A percentile compares a stretch with the other conserved stretches of the same genome.
phyloP scores from a whole-genome alignment of 2,888 invertebrate species.

The Oegoconia quadripuncta region DNA sequence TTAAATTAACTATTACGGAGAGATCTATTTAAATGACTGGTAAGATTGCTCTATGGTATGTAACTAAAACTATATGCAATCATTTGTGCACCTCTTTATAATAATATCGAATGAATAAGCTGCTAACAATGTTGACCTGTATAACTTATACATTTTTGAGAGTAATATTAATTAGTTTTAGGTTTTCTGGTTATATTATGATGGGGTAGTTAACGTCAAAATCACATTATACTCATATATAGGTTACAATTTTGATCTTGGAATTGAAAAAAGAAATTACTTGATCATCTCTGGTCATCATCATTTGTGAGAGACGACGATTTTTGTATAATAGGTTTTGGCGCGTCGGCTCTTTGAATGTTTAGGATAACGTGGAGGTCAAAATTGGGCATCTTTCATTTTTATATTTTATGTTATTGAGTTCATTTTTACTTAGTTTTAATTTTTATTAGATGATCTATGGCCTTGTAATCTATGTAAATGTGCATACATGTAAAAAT shows the following conservation, averaged over 20 bases:
- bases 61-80: constrained; percentile 33
- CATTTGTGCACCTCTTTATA: constrained; percentile 29
- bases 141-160: background rate
- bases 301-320: too few relatives aligned
- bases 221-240: background rate
- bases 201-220: background rate
- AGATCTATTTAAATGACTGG: constrained; percentile 48
- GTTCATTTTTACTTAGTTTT: constrained; percentile 5
- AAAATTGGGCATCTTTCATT: constrained; percentile 1
- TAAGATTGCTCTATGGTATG: constrained; percentile 26
- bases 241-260: too few relatives aligned
- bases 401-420: constrained; percentile 15
- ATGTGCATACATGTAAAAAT: constrained; percentile 64
- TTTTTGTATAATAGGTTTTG: too few relatives aligned
- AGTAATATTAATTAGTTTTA: constrained; percentile 1
- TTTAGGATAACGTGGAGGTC: background rate
- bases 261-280: too few relatives aligned
- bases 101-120: constrained; percentile 5
- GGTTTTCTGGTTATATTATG: constrained; percentile 1
- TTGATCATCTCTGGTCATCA: too few relatives aligned
- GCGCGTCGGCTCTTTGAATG: background rate
- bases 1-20: constrained; percentile 21
- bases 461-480: constrained; percentile 72
- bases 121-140: background rate
- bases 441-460: constrained; percentile 9